Percentiles rank a stretch among this genome's conserved stretches.
phyloP scores from a whole-genome alignment of 2,888 invertebrate species.

The Ferrisia virgata region DNA sequence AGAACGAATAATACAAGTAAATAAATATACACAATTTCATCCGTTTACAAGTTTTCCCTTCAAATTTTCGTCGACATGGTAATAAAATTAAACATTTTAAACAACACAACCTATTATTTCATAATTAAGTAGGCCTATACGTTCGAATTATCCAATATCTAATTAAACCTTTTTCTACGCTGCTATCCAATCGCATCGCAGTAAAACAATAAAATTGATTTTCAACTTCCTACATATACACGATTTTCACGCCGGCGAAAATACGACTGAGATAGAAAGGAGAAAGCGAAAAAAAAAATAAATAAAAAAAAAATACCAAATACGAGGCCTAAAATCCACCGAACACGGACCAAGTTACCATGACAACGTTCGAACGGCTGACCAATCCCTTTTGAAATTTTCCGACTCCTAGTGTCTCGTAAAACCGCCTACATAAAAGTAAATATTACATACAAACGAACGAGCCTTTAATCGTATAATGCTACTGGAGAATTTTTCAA shows the following conservation, averaged over 20 bases:
- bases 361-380: slow-evolving; percentile 11
- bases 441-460: neutral
- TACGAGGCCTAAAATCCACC: neutral
- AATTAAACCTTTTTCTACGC: too few relatives aligned
- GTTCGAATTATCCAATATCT: too few relatives aligned
- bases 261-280: neutral
- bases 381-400: slow-evolving; percentile 19
- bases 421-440: slow-evolving; percentile 2
- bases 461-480: neutral
- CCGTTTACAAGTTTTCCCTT: too few relatives aligned
- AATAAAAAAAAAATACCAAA: neutral
- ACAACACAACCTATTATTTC: too few relatives aligned
- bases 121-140: too few relatives aligned
- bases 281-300: neutral
- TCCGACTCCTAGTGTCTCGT: neutral
- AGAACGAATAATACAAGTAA: too few relatives aligned
- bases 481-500: neutral
- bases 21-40: too few relatives aligned
- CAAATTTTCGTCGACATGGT: too few relatives aligned
- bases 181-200: too few relatives aligned
- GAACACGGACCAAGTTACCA: slow-evolving; percentile 19
- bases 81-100: too few relatives aligned
- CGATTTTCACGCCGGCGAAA: neutral
- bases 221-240: neutral
- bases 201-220: too few relatives aligned